A percentile compares a stretch with the other conserved stretches of the same genome.
Conservation (phyloP, 2,888 invertebrate species). For the Congeria kusceri region DNA sequence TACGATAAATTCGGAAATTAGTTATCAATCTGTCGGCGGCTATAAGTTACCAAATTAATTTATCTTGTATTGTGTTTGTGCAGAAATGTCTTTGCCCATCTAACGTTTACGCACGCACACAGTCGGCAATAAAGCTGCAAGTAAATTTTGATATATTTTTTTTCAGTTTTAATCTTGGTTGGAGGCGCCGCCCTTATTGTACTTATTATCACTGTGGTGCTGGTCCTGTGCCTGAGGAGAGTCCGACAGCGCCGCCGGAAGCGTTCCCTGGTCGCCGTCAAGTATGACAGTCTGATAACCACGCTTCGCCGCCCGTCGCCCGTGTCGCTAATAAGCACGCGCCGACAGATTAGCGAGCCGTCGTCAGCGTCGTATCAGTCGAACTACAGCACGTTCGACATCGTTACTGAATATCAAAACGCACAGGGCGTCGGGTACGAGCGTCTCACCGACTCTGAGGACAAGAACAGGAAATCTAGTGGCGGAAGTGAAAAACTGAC, state of each 20-base stretch:
- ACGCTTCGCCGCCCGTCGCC: constrained; percentile 35
- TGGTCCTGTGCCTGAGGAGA: constrained; percentile 18
- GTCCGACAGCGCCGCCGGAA: constrained; percentile 20
- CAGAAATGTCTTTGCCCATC: too few relatives aligned
- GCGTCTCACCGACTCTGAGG: too few relatives aligned
- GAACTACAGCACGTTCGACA: constrained; percentile 33
- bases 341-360: constrained; percentile 36
- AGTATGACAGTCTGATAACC: constrained; percentile 51
- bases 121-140: too few relatives aligned
- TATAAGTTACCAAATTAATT: too few relatives aligned
- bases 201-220: constrained; percentile 14
- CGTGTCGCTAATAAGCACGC: constrained; percentile 33
- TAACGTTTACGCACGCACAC: too few relatives aligned
- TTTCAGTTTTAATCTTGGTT: constrained; percentile 33
- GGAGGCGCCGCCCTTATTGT: constrained; percentile 16
- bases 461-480: background rate
- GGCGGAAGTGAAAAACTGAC: constrained; percentile 2
- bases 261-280: constrained; percentile 22
- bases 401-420: constrained; percentile 20
- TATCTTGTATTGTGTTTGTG: too few relatives aligned
- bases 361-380: background rate
- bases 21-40: too few relatives aligned
- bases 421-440: background rate
- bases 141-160: too few relatives aligned
- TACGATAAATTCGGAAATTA: too few relatives aligned